Conservation (phyloP, 2,113 vertebrate genomes). For the Phainopepla nitens region DNA sequence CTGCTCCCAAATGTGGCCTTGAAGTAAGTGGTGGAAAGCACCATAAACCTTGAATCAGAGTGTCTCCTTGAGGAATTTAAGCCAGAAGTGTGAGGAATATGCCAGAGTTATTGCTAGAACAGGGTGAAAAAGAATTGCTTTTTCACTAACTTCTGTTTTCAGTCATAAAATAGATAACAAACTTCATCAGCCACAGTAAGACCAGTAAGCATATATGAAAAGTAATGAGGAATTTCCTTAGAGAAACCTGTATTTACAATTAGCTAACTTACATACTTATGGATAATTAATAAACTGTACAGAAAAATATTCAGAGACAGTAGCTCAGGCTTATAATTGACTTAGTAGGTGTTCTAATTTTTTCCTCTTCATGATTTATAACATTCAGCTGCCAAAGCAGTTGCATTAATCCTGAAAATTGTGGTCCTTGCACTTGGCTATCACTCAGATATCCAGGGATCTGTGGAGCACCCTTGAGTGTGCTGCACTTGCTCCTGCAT, state of each 20-base stretch:
- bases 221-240: not conserved
- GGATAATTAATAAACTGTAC: not conserved
- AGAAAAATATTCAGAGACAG: not conserved
- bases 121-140: not conserved
- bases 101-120: not conserved
- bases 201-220: not conserved
- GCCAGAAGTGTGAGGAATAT: not conserved
- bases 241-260: not conserved
- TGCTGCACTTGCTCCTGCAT: fast-evolving
- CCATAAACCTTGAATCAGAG: not conserved
- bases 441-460: not conserved
- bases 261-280: not conserved
- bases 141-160: not conserved
- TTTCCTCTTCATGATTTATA: not conserved
- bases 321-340: not conserved
- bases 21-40: not conserved
- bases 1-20: not conserved
- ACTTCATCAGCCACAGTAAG: not conserved
- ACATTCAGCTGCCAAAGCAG: not conserved
- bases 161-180: not conserved
- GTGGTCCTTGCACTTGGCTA: not conserved
- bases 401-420: not conserved
- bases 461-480: not conserved
- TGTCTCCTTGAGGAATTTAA: not conserved
- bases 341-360: not conserved